Conservation (phyloP, 2,888 invertebrate genomes). For the Temnothorax rugatulus region DNA sequence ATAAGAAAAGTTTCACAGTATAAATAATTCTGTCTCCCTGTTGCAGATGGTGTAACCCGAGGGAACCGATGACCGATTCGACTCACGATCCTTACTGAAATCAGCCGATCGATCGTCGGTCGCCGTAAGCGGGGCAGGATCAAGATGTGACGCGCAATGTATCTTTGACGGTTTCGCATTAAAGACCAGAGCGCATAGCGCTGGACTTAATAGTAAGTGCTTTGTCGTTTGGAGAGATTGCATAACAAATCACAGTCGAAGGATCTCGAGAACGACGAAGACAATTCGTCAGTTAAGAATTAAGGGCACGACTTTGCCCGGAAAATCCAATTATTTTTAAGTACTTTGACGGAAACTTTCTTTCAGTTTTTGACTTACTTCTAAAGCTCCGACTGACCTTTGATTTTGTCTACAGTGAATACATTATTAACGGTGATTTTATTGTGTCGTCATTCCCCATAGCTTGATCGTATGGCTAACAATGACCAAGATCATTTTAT, state of each 20-base stretch:
- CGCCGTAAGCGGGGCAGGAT: conserved; percentile 56
- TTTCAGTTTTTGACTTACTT: conserved; percentile 6
- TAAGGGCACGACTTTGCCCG: background rate
- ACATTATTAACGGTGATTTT: conserved; percentile 6
- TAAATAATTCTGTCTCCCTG: background rate
- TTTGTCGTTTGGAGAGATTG: background rate
- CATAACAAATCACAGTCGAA: background rate
- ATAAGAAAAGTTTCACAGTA: background rate
- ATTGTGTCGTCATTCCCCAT: background rate
- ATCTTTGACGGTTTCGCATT: conserved; percentile 57
- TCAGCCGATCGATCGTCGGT: conserved; percentile 66
- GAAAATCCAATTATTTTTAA: conserved; percentile 33
- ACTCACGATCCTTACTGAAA: conserved; percentile 41
- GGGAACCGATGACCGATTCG: conserved; percentile 61
- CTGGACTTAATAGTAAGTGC: conserved; percentile 64
- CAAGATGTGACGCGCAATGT: conserved; percentile 70
- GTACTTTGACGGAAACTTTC: conserved; percentile 17
- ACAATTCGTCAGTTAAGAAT: conserved; percentile 4
- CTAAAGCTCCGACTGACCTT: background rate
- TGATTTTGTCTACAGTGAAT: conserved; percentile 5
- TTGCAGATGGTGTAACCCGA: conserved; percentile 57
- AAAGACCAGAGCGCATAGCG: conserved; percentile 57
- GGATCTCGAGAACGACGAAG: background rate
- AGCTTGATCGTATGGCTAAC: background rate
- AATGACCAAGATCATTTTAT: background rate